phyloP scores from a whole-genome alignment of 1,140 invertebrate species.

The Drosophila cardini region DNA sequence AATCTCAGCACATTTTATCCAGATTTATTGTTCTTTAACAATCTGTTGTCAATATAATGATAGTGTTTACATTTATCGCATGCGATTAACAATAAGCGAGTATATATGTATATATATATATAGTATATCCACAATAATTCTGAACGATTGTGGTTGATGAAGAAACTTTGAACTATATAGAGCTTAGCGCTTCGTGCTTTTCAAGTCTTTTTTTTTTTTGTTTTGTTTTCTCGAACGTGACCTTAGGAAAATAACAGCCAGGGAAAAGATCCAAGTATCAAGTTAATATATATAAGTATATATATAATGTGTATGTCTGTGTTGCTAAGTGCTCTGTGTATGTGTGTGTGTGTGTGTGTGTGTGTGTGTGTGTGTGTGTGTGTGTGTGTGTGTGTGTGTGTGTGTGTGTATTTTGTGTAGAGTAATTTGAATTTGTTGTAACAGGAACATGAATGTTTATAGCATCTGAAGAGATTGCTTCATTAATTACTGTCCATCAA shows the following conservation, averaged over 20 bases:
- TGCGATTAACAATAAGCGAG: constrained; percentile 28
- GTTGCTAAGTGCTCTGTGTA: too few relatives aligned
- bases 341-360: constrained; percentile 5
- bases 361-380: neutral
- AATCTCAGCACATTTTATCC: neutral
- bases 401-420: constrained; percentile 6
- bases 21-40: neutral
- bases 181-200: constrained; percentile 38
- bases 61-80: neutral
- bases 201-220: constrained; percentile 39
- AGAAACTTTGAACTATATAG: constrained; percentile 37
- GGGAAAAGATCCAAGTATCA: constrained; percentile 6
- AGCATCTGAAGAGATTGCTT: constrained; percentile 12
- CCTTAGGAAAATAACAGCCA: constrained; percentile 40
- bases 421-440: constrained; percentile 22
- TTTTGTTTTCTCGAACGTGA: constrained; percentile 10
- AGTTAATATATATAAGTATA: neutral
- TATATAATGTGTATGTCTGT: neutral
- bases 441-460: constrained; percentile 43
- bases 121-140: constrained; percentile 31
- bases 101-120: neutral
- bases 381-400: constrained; percentile 1
- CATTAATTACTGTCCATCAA: constrained; percentile 21
- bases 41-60: neutral
- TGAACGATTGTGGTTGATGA: constrained; percentile 20